Percentiles rank a stretch among this genome's conserved stretches.
phyloP scores from a whole-genome alignment of 2,113 vertebrate species.

The Petaurus breviceps region DNA sequence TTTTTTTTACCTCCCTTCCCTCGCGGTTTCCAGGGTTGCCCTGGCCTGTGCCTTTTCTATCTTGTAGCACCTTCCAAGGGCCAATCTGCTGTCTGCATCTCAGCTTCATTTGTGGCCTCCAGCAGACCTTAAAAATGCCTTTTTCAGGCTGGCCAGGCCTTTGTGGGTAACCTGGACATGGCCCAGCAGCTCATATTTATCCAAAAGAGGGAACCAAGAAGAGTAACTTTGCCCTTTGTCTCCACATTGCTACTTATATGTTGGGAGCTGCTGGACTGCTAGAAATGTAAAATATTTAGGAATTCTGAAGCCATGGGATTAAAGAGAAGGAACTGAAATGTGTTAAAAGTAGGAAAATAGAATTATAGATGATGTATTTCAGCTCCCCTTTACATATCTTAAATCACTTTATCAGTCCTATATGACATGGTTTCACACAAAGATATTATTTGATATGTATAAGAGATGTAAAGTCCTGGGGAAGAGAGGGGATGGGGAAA shows the following conservation, averaged over 20 bases:
- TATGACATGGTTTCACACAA: background rate
- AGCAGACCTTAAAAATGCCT: background rate
- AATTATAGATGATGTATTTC: background rate
- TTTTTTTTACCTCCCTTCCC: background rate
- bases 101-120: background rate
- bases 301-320: background rate
- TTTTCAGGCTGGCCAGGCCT: background rate
- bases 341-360: background rate
- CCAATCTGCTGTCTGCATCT: background rate
- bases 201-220: background rate
- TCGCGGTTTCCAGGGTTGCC: background rate
- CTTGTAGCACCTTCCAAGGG: background rate
- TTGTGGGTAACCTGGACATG: background rate
- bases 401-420: background rate
- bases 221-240: background rate
- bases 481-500: background rate
- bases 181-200: background rate
- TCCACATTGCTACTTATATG: background rate
- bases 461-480: background rate
- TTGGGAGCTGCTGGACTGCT: background rate
- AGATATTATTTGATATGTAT: background rate
- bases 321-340: background rate
- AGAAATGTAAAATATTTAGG: background rate
- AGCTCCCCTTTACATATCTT: background rate
- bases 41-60: background rate